Base-by-base conservation (phyloP, 2,113 vertebrate species). In the Ceuthmochares aereus region DNA sequence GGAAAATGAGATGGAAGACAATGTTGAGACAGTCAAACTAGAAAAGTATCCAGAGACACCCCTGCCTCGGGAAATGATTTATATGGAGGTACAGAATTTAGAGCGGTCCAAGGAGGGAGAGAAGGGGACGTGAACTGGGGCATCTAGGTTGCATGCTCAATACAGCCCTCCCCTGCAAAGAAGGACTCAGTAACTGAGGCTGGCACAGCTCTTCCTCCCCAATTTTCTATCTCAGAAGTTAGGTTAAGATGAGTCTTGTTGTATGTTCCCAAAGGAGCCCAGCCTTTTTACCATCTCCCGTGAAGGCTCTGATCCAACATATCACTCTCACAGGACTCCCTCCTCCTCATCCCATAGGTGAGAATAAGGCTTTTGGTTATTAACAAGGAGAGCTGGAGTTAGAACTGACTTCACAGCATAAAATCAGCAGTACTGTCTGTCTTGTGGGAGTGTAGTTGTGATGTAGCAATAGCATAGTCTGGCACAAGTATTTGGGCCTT, bases 11-110 rank as follows among this genome's bases (percentile, higher is more conserved):
- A 98, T 98, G 97, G 92, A 97, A 85, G 96, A 96, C 20, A 95
- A 96, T 20, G 79, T 96, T 76, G 77, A 63, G 16, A 84, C 95
- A 58, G 91, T 95, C 27, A 89, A 95, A 87, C 90, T 82, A 9
- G 98, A 97, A 74, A 98, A 98, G 76, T 95, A 95, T 29, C 98
- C 98, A 3, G 96, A 93, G 30, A 98, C 97, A 0, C 98, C 98
- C 7, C 83, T 98, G 29, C 98, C 98, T 30, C 95, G 98, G 86
- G 98, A 98, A 88, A 98, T 98, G 97, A 98, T 98, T 62, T 96
- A 97, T 64, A 89, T 98, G 96, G 98, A 98, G 98, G 98, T 98
- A 96, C 81, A 76, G 45, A 62, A 68, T 25, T 32, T 49, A 37
- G 54, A 25, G 20, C 1, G 1, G 21, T 8, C 3, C 10, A 64